phyloP scores from a whole-genome alignment of 2,797 vertebrate genomes.

The Anguilla megastoma region DNA sequence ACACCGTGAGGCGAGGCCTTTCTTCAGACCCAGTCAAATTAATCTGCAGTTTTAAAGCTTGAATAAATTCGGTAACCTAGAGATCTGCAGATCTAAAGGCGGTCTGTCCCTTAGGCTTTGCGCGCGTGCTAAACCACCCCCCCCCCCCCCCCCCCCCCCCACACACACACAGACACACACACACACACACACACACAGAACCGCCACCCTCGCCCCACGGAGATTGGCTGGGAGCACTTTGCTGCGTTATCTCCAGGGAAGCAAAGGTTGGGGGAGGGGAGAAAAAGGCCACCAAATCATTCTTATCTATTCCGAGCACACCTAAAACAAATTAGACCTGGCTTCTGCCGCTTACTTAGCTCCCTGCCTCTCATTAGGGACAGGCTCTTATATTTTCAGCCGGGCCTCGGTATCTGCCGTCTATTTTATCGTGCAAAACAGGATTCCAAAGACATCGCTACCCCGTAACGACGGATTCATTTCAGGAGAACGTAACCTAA shows the following conservation, averaged over 20 bases:
- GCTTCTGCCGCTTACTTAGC: conserved; percentile 69
- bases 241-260: conserved; percentile 76
- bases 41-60: conserved; percentile 76
- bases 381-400: conserved; percentile 66
- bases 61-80: conserved; percentile 75
- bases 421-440: conserved; percentile 52
- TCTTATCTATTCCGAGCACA: conserved; percentile 83
- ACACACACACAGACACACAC: neutral
- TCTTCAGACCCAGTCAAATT: conserved; percentile 68
- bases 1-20: conserved; percentile 46
- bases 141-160: conserved; percentile 21
- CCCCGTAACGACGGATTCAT: conserved; percentile 31
- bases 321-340: conserved; percentile 82
- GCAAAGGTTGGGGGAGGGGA: conserved; percentile 69
- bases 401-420: conserved; percentile 67
- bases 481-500: neutral
- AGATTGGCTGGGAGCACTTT: conserved; percentile 74
- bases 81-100: conserved; percentile 73
- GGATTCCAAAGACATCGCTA: conserved; percentile 58
- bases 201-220: conserved; percentile 58
- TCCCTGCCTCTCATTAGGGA: conserved; percentile 70
- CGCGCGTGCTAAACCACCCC: conserved; percentile 41
- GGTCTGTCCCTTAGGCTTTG: conserved; percentile 68
- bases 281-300: conserved; percentile 73
- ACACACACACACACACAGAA: neutral